Conservation (phyloP, 2,888 invertebrate species). For the Idaea aversata region DNA sequence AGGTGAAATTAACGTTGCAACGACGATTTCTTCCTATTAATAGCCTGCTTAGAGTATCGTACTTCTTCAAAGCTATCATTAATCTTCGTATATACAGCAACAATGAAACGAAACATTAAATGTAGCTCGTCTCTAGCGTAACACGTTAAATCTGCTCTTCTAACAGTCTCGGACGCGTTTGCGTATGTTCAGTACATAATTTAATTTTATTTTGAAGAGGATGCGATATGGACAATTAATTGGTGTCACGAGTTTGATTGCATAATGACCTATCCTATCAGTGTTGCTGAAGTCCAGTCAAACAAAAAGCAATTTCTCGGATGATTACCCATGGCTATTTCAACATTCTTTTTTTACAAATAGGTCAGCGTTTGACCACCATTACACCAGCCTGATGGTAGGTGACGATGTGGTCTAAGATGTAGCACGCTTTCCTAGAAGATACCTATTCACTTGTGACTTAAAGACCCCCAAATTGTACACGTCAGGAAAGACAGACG, state of each 20-base stretch:
- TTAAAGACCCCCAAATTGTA: too few relatives aligned
- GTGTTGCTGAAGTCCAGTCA: conserved; percentile 6
- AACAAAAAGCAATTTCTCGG: conserved; percentile 14
- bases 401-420: too few relatives aligned
- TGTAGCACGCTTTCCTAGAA: too few relatives aligned
- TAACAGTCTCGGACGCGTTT: neutral
- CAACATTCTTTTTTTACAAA: too few relatives aligned
- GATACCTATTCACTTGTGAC: too few relatives aligned
- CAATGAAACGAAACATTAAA: conserved; percentile 5
- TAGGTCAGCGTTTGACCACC: too few relatives aligned
- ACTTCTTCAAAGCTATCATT: conserved; percentile 24
- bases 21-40: conserved; percentile 38
- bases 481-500: too few relatives aligned
- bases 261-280: conserved; percentile 37
- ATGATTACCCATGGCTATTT: conserved; percentile 3
- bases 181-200: too few relatives aligned
- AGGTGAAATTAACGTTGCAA: conserved; percentile 31
- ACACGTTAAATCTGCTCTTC: conserved; percentile 13
- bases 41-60: conserved; percentile 28
- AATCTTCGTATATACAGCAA: conserved; percentile 19
- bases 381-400: too few relatives aligned
- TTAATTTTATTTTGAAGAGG: conserved; percentile 43
- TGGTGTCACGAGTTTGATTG: conserved; percentile 53
- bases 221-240: conserved; percentile 51
- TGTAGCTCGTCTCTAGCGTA: conserved; percentile 9